phyloP scores from a whole-genome alignment of 2,797 vertebrate genomes.

The Pangasius sanitwongsei region DNA sequence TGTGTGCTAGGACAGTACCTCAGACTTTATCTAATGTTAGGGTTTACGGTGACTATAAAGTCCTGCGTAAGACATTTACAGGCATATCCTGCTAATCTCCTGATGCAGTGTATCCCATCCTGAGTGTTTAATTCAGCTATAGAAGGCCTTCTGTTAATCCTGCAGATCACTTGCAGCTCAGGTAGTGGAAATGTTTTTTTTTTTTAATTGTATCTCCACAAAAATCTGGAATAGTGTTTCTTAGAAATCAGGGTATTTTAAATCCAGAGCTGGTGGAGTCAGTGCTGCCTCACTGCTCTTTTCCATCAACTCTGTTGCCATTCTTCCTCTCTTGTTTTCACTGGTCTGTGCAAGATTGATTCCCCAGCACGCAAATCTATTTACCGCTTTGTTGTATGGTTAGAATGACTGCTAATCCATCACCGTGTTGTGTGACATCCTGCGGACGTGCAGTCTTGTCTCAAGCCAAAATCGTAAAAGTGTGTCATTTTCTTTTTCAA shows the following conservation, averaged over 20 bases:
- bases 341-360: slow-evolving; percentile 48
- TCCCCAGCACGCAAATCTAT: slow-evolving; percentile 61
- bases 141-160: background rate
- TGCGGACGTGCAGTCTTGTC: slow-evolving; percentile 27
- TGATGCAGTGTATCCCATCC: background rate
- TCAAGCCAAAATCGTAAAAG: slow-evolving; percentile 35
- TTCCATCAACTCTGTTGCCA: slow-evolving; percentile 23
- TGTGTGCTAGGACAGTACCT: background rate
- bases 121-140: background rate
- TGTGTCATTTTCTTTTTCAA: slow-evolving; percentile 40
- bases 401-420: slow-evolving; percentile 71
- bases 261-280: background rate
- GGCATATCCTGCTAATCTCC: background rate
- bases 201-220: background rate
- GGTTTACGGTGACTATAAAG: background rate
- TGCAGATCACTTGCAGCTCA: background rate
- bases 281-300: background rate
- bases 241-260: background rate
- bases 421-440: slow-evolving; percentile 55
- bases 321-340: slow-evolving; percentile 41
- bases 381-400: slow-evolving; percentile 55
- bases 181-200: background rate
- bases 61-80: background rate
- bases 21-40: background rate
- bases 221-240: background rate